Evolutionary conservation across 2,888 invertebrate genomes (phyloP).

Genomic region (Drosophila pseudotakahashii): DNA sequence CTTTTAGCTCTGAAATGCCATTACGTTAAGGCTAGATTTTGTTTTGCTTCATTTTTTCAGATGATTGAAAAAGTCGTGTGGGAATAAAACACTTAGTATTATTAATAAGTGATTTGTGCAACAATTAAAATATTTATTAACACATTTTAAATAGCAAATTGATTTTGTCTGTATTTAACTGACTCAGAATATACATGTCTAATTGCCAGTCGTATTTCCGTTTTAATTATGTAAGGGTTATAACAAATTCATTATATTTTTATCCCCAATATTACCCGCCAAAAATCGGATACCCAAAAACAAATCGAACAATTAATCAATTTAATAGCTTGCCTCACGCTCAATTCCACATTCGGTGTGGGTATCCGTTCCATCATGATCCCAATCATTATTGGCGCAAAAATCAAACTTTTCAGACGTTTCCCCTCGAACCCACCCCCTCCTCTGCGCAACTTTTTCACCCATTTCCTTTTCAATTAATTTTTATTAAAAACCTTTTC

Average conservation of each 20-base stretch:
- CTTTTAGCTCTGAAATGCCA: slow-evolving; percentile 4
- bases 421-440: background rate
- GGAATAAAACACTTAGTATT: no score
- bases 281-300: slow-evolving; percentile 1
- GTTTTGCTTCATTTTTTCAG: no score
- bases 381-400: slow-evolving; percentile 16
- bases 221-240: no score
- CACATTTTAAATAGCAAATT: no score
- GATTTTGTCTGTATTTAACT: no score
- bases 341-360: slow-evolving; percentile 20
- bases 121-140: no score
- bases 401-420: slow-evolving; percentile 59
- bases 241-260: background rate
- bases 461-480: slow-evolving; percentile 63
- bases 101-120: no score
- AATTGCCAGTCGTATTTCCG: no score
- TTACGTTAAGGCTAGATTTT: slow-evolving; percentile 1
- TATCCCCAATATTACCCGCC: background rate
- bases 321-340: slow-evolving; percentile 30
- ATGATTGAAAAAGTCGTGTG: background rate
- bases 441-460: slow-evolving; percentile 22
- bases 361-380: slow-evolving; percentile 11
- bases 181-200: no score
- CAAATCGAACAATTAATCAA: slow-evolving; percentile 37
- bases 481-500: slow-evolving; percentile 60